phyloP scores from a whole-genome alignment of 92 coral and sea anemone genomes.

The Chrysogorgia sp. region DNA sequence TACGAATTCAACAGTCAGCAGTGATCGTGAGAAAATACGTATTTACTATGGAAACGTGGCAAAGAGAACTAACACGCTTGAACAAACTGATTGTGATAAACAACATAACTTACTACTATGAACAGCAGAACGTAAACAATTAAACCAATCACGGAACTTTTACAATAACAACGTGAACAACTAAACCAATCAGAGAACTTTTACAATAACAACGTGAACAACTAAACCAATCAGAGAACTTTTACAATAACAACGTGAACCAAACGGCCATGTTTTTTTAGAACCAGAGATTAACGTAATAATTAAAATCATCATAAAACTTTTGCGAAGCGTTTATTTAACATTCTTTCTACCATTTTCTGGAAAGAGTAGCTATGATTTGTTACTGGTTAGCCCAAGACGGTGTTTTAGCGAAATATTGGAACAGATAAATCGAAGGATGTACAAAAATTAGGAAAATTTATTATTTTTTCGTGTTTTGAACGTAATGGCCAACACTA shows the following conservation, averaged over 20 bases:
- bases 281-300: background rate
- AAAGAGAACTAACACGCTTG: too few relatives aligned
- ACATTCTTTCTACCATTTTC: background rate
- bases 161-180: too few relatives aligned
- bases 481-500: background rate
- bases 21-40: too few relatives aligned
- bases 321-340: background rate
- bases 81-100: too few relatives aligned
- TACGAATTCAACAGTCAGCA: too few relatives aligned
- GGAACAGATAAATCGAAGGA: background rate
- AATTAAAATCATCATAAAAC: background rate
- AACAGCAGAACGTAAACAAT: too few relatives aligned
- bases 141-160: too few relatives aligned
- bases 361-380: constrained; percentile 34
- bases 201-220: background rate
- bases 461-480: background rate
- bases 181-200: background rate
- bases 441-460: background rate
- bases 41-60: too few relatives aligned
- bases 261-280: background rate
- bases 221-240: background rate
- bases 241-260: background rate
- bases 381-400: constrained; percentile 44
- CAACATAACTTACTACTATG: too few relatives aligned
- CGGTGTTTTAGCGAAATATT: background rate